phyloP scores from a whole-genome alignment of 2,888 invertebrate species.

The Dryococelus australis region DNA sequence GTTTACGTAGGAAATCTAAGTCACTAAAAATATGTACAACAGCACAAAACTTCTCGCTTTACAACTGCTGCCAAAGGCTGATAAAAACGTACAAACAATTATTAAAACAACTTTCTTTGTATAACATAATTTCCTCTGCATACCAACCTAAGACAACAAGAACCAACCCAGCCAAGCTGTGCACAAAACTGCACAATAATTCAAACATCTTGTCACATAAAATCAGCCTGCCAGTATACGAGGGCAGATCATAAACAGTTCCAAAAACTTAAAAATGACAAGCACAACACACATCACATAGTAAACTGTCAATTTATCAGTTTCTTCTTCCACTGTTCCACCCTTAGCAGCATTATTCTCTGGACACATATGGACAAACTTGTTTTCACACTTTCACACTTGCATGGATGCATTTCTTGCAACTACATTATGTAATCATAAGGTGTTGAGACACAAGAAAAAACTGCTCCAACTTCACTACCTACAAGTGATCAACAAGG shows the following conservation, averaged over 20 bases:
- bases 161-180: not conserved
- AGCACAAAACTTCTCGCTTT: constrained; percentile 16
- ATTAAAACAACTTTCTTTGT: constrained; percentile 4
- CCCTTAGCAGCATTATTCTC: not conserved
- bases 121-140: not conserved
- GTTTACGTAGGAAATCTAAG: constrained; percentile 9
- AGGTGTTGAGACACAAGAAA: not conserved
- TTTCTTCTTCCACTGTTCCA: not conserved
- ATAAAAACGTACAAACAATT: not conserved
- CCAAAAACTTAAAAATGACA: constrained; percentile 8
- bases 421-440: not conserved
- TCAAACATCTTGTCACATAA: not conserved
- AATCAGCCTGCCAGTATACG: not conserved
- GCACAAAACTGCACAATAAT: constrained; percentile 9
- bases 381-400: not conserved
- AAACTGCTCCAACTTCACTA: constrained; percentile 5
- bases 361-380: not conserved
- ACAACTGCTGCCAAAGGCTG: constrained; percentile 16
- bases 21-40: constrained; percentile 10
- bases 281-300: not conserved
- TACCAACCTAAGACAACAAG: constrained; percentile 1
- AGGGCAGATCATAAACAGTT: constrained; percentile 8
- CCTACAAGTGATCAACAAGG: constrained; percentile 16
- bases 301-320: not conserved
- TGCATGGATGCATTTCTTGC: not conserved